Percentiles rank a stretch among this genome's conserved stretches.
phyloP scores from a whole-genome alignment of 2,888 invertebrate species.

The Quadroppia sp. region DNA sequence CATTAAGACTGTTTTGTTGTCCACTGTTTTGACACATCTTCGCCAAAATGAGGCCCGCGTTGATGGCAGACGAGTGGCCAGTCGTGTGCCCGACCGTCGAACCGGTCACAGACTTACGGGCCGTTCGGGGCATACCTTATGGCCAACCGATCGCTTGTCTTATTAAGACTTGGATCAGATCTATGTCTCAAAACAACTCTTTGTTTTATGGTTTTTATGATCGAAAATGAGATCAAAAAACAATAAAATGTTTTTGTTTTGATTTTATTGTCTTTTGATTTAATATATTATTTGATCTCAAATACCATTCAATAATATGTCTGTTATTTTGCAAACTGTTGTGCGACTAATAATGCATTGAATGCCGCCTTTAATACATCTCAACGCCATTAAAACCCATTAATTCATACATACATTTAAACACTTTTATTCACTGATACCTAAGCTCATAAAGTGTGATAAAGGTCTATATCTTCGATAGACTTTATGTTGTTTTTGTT shows the following conservation, averaged over 20 bases:
- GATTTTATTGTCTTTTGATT: background rate
- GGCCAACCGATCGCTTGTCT: background rate
- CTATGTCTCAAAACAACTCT: background rate
- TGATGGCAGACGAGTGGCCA: background rate
- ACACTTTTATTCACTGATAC: no score
- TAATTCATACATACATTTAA: no score
- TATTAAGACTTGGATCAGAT: background rate
- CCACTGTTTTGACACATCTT: conserved; percentile 18
- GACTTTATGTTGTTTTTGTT: no score
- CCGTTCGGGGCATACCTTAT: background rate
- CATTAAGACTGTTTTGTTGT: conserved; percentile 2
- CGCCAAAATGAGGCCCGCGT: background rate
- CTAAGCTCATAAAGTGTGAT: no score
- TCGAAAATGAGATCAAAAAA: background rate
- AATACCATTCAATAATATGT: conserved; percentile 21
- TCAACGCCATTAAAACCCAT: background rate
- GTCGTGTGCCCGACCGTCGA: background rate
- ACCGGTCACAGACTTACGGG: background rate
- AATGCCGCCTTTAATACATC: conserved; percentile 24
- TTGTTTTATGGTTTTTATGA: background rate
- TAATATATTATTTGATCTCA: no score
- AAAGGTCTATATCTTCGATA: no score
- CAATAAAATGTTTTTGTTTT: conserved; percentile 9
- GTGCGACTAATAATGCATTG: conserved; percentile 14
- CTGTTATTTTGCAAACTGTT: conserved; percentile 4